A percentile compares a stretch with the other conserved stretches of the same genome.
Conservation (phyloP, 1,140 invertebrate genomes). For the Condylostylus longicornis region DNA sequence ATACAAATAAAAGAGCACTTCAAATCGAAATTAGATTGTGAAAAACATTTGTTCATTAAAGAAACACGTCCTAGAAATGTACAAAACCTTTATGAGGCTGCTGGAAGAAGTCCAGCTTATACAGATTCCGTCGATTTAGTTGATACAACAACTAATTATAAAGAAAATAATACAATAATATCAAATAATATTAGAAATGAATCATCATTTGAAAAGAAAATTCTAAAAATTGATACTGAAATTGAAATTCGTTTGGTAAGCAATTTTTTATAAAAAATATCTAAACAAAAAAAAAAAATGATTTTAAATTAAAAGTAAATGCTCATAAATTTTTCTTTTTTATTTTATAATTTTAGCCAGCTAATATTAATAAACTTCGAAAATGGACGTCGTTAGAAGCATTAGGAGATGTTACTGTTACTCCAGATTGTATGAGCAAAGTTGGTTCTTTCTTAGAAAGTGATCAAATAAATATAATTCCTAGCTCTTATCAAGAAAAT, state of each 20-base stretch:
- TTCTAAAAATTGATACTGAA: conserved; percentile 56
- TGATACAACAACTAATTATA: conserved; percentile 11
- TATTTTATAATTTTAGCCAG: conserved; percentile 43
- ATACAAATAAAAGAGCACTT: conserved; percentile 58
- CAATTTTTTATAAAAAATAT: conserved; percentile 13
- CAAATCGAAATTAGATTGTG: conserved; percentile 42
- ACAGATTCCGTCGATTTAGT: conserved; percentile 21
- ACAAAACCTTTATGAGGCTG: conserved; percentile 55
- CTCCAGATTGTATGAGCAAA: conserved; percentile 51
- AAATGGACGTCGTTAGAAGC: conserved; percentile 74
- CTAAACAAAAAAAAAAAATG: background rate
- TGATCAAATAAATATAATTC: too few relatives aligned
- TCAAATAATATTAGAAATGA: conserved; percentile 19
- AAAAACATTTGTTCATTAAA: conserved; percentile 50
- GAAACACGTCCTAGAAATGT: conserved; percentile 43
- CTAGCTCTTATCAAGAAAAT: too few relatives aligned
- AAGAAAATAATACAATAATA: conserved; percentile 3
- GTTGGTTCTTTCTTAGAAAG: conserved; percentile 15
- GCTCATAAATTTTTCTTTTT: background rate
- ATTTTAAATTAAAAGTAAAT: background rate
- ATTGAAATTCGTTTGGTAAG: conserved; percentile 77
- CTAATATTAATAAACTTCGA: conserved; percentile 58
- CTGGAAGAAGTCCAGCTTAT: conserved; percentile 35
- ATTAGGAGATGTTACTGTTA: conserved; percentile 62
- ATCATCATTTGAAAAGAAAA: conserved; percentile 54